Base-by-base conservation (phyloP, 2,113 vertebrate species). In the Ibidorhyncha struthersii region DNA sequence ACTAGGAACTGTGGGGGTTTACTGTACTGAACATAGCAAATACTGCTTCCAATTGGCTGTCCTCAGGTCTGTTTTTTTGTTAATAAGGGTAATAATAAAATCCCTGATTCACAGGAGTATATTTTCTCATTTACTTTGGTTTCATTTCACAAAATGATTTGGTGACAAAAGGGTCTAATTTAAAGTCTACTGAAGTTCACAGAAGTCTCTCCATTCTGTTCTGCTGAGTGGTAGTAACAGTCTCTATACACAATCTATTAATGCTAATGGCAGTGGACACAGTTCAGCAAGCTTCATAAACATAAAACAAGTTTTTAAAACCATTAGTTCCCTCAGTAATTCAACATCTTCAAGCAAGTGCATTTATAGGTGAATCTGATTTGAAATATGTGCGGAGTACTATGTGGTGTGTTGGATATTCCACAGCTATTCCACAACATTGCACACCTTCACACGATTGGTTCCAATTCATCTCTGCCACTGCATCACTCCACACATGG, bases 401-500 rank as follows among this genome's bases (percentile, higher is more conserved):
- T 47, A 38, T 16, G 53, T 8, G 41, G 20, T 3, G 1, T n/a
- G 15, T 38, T 61, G 40, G 41, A 30, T 87, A 56, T 65, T 87
- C 29, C 50, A 30, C 15, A 45, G 17, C 4, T n/a, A n/a, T n/a
- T n/a, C 14, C 41, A 22, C 26, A 50, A 63, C 38, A 59, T 4
- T 52, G 26, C n/a, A 81, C 15, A 23, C 4, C 36, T 43, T 18
- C 20, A 74, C 16, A 27, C 22, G 65, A 32, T 11, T 32, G 19
- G 12, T n/a, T 69, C n/a, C 21, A 67, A 2, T 6, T 82, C n/a
- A 34, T 53, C 27, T 82, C 62, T 86, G 43, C 19, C 26, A 30
- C 84, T 40, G 5, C 2, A 2, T n/a, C 26, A 45, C 12, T 23
- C 30, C 2, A 1, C 22, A 53, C 0, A 1, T 0, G 0, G 14